Evolutionary conservation across 1,140 invertebrate species (phyloP).

Genomic region (Gryllus bimaculatus): DNA sequence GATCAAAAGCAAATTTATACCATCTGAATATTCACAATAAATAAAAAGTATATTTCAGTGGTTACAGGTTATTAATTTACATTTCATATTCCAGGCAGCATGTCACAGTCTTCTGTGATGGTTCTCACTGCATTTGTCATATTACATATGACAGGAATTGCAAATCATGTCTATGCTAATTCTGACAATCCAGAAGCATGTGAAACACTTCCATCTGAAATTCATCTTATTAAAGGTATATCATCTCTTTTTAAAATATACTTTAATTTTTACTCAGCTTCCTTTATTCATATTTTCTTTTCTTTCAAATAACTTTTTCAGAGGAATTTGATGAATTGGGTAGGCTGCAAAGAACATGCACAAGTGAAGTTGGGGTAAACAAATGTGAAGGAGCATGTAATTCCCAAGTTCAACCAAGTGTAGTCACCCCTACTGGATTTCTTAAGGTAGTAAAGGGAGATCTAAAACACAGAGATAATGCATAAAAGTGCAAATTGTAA

Average conservation of each 20-base stretch:
- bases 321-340: slow-evolving; percentile 82
- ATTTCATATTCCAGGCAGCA: not conserved
- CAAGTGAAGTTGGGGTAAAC: slow-evolving; percentile 73
- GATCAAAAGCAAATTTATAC: too few species aligned
- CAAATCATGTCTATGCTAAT: not conserved
- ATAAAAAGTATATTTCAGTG: too few species aligned
- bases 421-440: slow-evolving; percentile 77
- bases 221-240: slow-evolving; percentile 71
- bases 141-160: not conserved
- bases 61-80: too few species aligned
- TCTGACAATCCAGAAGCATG: slow-evolving; percentile 48
- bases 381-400: slow-evolving; percentile 85
- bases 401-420: slow-evolving; percentile 83
- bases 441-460: slow-evolving; percentile 56
- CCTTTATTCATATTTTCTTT: not conserved
- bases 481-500: not conserved
- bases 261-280: not conserved
- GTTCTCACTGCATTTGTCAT: not conserved
- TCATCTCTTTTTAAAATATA: not conserved
- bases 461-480: not conserved
- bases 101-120: not conserved
- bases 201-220: slow-evolving; percentile 67
- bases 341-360: slow-evolving; percentile 68
- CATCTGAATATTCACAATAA: too few species aligned
- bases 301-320: slow-evolving; percentile 33